Percentiles rank a stretch among this genome's conserved stretches.
These are phyloP conservation scores for Oligia fasciuncula DNA, from an alignment of 2,888 invertebrate species.

Conservation along the genomic window DNA sequence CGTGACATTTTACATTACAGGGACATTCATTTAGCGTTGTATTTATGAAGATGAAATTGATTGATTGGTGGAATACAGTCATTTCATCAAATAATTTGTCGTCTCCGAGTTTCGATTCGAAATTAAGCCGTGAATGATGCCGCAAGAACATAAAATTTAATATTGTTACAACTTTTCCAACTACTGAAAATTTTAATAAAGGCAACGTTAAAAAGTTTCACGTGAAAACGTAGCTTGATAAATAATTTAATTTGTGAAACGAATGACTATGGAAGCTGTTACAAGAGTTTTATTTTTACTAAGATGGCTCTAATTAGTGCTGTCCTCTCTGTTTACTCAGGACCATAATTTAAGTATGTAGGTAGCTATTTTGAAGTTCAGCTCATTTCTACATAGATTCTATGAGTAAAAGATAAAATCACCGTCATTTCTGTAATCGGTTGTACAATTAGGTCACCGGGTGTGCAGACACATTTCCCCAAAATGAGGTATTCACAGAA, in stretches of 20 bases:
- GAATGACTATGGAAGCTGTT: conserved; percentile 43
- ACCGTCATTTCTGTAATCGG: conserved; percentile 23
- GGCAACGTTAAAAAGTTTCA: conserved; percentile 47
- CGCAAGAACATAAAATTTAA: conserved; percentile 40
- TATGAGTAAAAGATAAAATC: conserved; percentile 12
- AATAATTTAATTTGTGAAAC: conserved; percentile 54
- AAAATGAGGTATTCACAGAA: conserved; percentile 38
- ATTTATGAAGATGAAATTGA: conserved; percentile 22
- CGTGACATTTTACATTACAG: conserved; percentile 26
- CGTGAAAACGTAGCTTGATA: conserved; percentile 45
- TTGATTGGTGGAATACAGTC: conserved; percentile 12
- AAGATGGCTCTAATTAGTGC: conserved; percentile 38
- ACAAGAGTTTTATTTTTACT: conserved; percentile 22
- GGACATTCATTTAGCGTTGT: neutral
- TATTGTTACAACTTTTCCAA: conserved; percentile 58
- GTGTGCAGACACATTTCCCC: conserved; percentile 18
- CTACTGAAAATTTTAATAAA: conserved; percentile 55
- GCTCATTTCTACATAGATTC: neutral
- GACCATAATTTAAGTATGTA: conserved; percentile 9
- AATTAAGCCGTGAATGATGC: conserved; percentile 23
- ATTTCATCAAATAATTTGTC: conserved; percentile 31
- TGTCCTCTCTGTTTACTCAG: conserved; percentile 26
- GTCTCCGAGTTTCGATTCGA: conserved; percentile 12
- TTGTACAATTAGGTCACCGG: conserved; percentile 33
- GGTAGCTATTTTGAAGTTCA: neutral